phyloP scores from a whole-genome alignment of 2,888 invertebrate genomes.

The Microchrysa polita region DNA sequence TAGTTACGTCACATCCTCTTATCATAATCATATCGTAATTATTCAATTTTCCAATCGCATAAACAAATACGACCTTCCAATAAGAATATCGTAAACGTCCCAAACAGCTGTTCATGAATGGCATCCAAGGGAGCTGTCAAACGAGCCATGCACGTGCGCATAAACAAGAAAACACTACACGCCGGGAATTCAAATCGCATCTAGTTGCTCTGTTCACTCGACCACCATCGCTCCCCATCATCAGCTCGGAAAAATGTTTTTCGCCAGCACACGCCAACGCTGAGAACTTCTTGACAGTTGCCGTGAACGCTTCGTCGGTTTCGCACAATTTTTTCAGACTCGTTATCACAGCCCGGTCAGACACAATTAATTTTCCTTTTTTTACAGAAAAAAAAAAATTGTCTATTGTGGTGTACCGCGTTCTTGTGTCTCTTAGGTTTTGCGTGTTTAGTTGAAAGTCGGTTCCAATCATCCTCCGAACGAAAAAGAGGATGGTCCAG shows the following conservation, averaged over 20 bases:
- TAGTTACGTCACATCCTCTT: no score
- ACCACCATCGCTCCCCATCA: slow-evolving; percentile 1
- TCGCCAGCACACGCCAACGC: slow-evolving; percentile 19
- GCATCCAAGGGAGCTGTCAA: slow-evolving; percentile 2
- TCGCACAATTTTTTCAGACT: slow-evolving; percentile 10
- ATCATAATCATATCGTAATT: no score
- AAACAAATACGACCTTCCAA: neutral
- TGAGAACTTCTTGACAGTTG: slow-evolving; percentile 26
- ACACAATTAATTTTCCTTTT: no score
- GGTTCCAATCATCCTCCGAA: no score
- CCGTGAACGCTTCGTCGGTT: slow-evolving; percentile 32
- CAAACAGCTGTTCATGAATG: neutral
- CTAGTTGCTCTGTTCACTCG: neutral
- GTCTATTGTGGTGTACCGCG: no score
- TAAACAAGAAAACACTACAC: slow-evolving; percentile 10
- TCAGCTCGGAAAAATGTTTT: neutral
- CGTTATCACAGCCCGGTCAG: no score
- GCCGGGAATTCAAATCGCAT: neutral
- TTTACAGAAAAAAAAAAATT: no score
- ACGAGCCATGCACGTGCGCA: slow-evolving; percentile 1
- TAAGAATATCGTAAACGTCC: slow-evolving; percentile 15
- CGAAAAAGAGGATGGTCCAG: no score
- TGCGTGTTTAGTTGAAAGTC: no score
- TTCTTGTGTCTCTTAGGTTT: no score
- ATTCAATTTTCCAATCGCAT: neutral